Conservation (phyloP, 37 sponge, comb jelly and placozoan species). For the Aplysina aerophoba region DNA sequence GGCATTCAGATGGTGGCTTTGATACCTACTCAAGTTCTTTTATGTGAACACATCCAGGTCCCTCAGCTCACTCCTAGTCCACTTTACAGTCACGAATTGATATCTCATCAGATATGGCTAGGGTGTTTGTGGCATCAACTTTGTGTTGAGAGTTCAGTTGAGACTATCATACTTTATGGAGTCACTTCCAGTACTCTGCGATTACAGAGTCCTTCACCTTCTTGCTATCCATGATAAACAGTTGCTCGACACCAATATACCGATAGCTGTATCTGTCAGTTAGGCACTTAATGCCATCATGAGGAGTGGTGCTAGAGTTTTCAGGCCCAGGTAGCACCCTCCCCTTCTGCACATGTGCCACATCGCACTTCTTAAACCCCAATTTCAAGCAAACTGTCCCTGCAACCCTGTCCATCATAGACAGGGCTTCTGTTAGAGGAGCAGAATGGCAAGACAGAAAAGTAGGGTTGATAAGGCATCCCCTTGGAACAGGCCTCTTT, state of each 20-base stretch:
- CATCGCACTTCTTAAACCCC: constrained; percentile 40
- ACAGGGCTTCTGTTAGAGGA: not conserved
- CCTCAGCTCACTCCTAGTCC: constrained; percentile 1
- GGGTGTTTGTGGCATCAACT: constrained; percentile 7
- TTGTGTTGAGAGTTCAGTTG: not conserved
- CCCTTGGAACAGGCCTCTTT: constrained; percentile 48
- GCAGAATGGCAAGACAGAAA: constrained; percentile 11
- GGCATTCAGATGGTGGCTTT: not conserved
- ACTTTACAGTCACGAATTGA: not conserved
- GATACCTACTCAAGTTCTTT: not conserved
- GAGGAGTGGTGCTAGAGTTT: not conserved
- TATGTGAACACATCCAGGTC: not conserved
- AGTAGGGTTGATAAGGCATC: constrained; percentile 49
- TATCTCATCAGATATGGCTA: not conserved
- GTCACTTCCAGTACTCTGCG: not conserved
- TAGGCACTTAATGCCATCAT: not conserved
- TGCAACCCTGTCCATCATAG: not conserved
- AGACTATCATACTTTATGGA: constrained; percentile 3
- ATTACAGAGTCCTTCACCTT: not conserved
- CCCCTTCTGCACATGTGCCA: constrained; percentile 25
- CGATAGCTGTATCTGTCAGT: constrained; percentile 1
- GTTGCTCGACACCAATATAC: constrained; percentile 40
- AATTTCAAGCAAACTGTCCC: constrained; percentile 41
- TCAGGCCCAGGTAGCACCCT: not conserved
- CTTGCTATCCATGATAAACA: constrained; percentile 26